Evolutionary conservation across 2,888 invertebrate genomes (phyloP).

Genomic region (Hypena proboscidalis): DNA sequence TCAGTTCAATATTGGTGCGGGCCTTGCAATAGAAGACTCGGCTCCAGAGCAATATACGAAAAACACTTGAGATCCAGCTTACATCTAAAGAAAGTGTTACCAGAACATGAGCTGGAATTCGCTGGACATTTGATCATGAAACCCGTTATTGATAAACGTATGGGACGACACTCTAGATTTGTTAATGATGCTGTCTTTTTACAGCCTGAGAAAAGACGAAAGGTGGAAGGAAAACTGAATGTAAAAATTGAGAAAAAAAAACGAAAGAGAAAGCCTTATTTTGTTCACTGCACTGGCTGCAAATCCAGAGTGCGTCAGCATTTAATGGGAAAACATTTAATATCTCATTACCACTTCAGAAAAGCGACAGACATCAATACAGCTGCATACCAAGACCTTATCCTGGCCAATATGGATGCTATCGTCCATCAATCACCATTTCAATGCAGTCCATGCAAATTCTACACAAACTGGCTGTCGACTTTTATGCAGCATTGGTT

Average conservation of each 20-base stretch:
- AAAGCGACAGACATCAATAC: slow-evolving; percentile 87
- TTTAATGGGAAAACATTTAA: slow-evolving; percentile 93
- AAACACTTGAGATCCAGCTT: slow-evolving; percentile 91
- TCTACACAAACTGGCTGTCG: slow-evolving; percentile 92
- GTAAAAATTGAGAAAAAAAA: slow-evolving; percentile 66
- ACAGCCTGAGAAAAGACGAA: slow-evolving; percentile 53
- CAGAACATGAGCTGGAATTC: slow-evolving; percentile 89
- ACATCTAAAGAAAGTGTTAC: slow-evolving; percentile 88
- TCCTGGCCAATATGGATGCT: slow-evolving; percentile 91
- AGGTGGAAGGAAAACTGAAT: slow-evolving; percentile 42
- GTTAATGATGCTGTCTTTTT: slow-evolving; percentile 63
- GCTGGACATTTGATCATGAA: slow-evolving; percentile 74
- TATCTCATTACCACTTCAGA: slow-evolving; percentile 93
- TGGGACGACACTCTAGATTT: slow-evolving; percentile 66
- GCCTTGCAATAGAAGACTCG: slow-evolving; percentile 91
- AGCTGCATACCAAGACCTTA: slow-evolving; percentile 85
- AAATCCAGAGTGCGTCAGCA: slow-evolving; percentile 88
- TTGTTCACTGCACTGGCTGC: slow-evolving; percentile 89
- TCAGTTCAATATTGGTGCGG: slow-evolving; percentile 91
- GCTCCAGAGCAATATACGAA: slow-evolving; percentile 90
- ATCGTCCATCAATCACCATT: slow-evolving; percentile 93
- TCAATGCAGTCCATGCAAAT: slow-evolving; percentile 93
- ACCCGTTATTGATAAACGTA: slow-evolving; percentile 57
- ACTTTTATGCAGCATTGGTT: slow-evolving; percentile 91
- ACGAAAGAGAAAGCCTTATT: slow-evolving; percentile 84